Evolutionary conservation across 2,113 vertebrate genomes (phyloP).

Genomic region (Syngnathus floridae): DNA sequence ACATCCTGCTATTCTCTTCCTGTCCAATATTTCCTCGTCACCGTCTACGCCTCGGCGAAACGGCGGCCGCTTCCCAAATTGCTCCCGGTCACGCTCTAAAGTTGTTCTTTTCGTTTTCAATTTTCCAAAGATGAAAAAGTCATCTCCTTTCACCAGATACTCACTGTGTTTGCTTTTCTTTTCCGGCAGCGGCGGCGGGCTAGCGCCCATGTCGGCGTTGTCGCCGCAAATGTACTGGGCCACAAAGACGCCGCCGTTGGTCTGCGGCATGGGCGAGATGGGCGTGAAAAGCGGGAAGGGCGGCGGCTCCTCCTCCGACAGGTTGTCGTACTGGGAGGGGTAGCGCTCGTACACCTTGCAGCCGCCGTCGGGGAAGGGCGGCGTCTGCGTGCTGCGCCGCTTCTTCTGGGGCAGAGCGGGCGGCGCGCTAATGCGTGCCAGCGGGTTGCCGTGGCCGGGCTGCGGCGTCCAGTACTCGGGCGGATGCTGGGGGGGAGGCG

Average conservation of each 20-base stretch:
- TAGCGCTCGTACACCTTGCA: conserved; percentile 81
- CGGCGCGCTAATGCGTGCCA: conserved; percentile 68
- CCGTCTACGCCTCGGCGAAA: conserved; percentile 20
- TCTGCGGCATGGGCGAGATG: conserved; percentile 78
- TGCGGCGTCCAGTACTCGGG: conserved; percentile 59
- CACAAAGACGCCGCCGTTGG: conserved; percentile 73
- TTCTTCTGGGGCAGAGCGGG: conserved; percentile 94
- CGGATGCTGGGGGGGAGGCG: conserved; percentile 53
- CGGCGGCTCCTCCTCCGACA: conserved; percentile 81
- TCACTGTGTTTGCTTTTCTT: conserved; percentile 97
- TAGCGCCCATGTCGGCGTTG: conserved; percentile 70
- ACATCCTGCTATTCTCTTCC: conserved; percentile 61
- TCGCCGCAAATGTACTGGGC: conserved; percentile 72
- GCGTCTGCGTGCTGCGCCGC: conserved; percentile 77
- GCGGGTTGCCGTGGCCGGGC: conserved; percentile 44
- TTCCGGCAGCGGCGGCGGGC: conserved; percentile 91
- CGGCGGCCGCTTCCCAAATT: conserved; percentile 11
- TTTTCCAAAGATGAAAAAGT: background rate
- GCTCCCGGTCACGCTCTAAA: background rate
- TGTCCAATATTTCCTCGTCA: conserved; percentile 50
- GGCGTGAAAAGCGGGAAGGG: conserved; percentile 78
- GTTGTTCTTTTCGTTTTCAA: background rate
- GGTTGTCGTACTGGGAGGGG: conserved; percentile 90
- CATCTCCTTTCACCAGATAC: conserved; percentile 29
- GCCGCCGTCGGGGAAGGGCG: conserved; percentile 62